phyloP scores from a whole-genome alignment of 2,888 invertebrate species.

The Aleiodes testaceus region DNA sequence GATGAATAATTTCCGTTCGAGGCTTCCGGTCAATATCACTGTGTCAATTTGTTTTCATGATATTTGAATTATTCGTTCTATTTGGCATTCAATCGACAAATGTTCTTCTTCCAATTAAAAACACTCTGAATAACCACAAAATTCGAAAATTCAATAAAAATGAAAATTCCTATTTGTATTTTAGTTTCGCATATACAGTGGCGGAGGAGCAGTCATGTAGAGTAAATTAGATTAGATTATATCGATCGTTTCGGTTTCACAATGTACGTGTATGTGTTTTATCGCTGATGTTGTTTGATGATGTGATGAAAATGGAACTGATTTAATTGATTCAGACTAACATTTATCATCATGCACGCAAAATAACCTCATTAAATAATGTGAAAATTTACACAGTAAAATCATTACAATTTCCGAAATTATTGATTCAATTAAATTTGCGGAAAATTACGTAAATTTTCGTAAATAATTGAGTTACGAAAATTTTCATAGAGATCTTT shows the following conservation, averaged over 20 bases:
- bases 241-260: neutral
- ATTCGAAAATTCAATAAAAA: neutral
- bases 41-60: neutral
- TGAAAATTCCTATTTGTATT: neutral
- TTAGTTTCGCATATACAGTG: neutral
- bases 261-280: neutral
- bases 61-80: neutral
- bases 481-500: too few relatives aligned
- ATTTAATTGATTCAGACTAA: neutral
- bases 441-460: neutral
- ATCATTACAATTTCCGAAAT: constrained; percentile 11
- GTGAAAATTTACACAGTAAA: neutral
- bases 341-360: neutral
- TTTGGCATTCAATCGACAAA: neutral
- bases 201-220: neutral
- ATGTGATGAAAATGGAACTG: neutral
- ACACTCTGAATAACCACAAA: neutral
- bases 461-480: too few relatives aligned
- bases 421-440: constrained; percentile 38
- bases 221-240: constrained; percentile 8
- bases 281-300: constrained; percentile 22
- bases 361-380: neutral
- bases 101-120: neutral
- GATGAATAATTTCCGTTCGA: constrained; percentile 48
- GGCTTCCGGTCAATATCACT: constrained; percentile 13